These are phyloP conservation scores for Pachyramphus minor DNA, from an alignment of 2,113 vertebrate species.

Conservation along the genomic window DNA sequence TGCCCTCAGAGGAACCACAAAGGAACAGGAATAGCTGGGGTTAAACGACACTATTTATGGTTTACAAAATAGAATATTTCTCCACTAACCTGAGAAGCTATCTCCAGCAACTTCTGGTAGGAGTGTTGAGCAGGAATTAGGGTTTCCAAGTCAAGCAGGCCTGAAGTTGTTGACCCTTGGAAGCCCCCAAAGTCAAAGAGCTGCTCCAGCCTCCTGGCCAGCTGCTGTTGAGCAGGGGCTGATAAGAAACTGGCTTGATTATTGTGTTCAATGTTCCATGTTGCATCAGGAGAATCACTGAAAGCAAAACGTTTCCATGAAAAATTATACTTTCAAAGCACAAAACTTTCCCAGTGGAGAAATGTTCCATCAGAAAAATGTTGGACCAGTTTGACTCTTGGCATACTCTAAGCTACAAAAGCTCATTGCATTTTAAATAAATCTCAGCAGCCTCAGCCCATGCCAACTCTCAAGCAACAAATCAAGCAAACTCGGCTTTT, in stretches of 20 bases:
- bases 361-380: conserved; percentile 41
- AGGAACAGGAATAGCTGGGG: not conserved
- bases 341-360: conserved; percentile 31
- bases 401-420: conserved; percentile 18
- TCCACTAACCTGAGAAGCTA: not conserved
- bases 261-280: not conserved
- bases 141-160: not conserved
- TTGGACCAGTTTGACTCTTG: conserved; percentile 44
- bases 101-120: not conserved
- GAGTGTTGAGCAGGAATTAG: not conserved
- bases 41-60: not conserved
- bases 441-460: not conserved
- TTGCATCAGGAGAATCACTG: not conserved
- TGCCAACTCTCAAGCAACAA: conserved; percentile 31
- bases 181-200: not conserved
- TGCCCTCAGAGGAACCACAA: not conserved
- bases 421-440: conserved; percentile 44
- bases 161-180: not conserved
- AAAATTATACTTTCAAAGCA: conserved; percentile 28
- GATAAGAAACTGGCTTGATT: not conserved
- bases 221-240: not conserved
- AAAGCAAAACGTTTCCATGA: conserved; percentile 19
- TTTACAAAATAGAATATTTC: not conserved
- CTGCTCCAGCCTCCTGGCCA: not conserved
- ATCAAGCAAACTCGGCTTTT: not conserved